These are phyloP conservation scores for Stenoptilia bipunctidactyla DNA, from an alignment of 2,888 invertebrate genomes.

Conservation along the genomic window DNA sequence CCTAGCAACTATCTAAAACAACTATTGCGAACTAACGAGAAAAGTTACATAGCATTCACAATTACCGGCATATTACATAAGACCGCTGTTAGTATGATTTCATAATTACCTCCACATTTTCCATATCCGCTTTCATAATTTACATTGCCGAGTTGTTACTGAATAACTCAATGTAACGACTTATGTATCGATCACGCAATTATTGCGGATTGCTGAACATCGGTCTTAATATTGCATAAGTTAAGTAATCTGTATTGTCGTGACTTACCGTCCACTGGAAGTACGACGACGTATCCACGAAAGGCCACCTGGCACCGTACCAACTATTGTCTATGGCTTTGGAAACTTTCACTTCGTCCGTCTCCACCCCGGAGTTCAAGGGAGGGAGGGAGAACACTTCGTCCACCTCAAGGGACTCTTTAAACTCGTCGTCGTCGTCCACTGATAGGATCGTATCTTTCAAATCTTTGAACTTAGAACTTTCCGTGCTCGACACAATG, in stretches of 20 bases:
- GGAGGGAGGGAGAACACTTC: slow-evolving; percentile 60
- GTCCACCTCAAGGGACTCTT: slow-evolving; percentile 55
- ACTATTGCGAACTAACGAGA: slow-evolving; percentile 1
- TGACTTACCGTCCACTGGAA: slow-evolving; percentile 76
- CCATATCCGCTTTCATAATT: slow-evolving; percentile 28
- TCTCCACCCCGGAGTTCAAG: slow-evolving; percentile 39
- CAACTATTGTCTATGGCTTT: slow-evolving; percentile 56
- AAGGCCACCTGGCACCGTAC: slow-evolving; percentile 75
- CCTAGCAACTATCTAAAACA: no score
- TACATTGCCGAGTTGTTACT: slow-evolving; percentile 23
- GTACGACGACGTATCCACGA: slow-evolving; percentile 75
- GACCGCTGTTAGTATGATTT: slow-evolving; percentile 20
- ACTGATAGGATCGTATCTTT: slow-evolving; percentile 55
- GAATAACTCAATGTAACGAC: slow-evolving; percentile 21
- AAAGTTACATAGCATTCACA: slow-evolving; percentile 4
- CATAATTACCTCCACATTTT: slow-evolving; percentile 23
- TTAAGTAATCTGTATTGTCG: no score
- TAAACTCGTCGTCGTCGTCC: slow-evolving; percentile 60
- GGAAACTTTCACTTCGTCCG: slow-evolving; percentile 55
- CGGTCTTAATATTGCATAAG: slow-evolving; percentile 21
- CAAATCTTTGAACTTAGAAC: slow-evolving; percentile 43
- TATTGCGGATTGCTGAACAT: slow-evolving; percentile 13
- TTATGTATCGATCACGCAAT: slow-evolving; percentile 23
- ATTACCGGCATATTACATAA: slow-evolving; percentile 21
- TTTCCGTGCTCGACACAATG: slow-evolving; percentile 32